These are phyloP conservation scores for Coleophora deauratella DNA, from an alignment of 2,888 invertebrate genomes.

Conservation along the genomic window DNA sequence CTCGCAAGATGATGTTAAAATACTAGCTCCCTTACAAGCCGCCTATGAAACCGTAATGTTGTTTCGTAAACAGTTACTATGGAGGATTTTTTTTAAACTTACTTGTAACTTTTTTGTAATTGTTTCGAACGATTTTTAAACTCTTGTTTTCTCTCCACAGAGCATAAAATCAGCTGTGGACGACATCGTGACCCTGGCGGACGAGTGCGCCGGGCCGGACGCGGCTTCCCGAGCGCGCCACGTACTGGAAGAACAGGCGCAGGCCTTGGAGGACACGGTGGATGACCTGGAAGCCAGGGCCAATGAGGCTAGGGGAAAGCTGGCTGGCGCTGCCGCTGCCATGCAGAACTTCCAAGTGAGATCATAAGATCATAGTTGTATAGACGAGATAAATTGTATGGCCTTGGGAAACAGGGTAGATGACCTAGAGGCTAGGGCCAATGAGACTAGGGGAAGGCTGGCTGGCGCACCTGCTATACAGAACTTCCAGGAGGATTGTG, in stretches of 20 bases:
- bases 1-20: no score
- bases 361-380: background rate
- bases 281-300: slow-evolving; percentile 84
- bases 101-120: no score
- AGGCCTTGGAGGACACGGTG: slow-evolving; percentile 82
- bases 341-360: slow-evolving; percentile 87
- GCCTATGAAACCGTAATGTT: no score
- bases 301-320: slow-evolving; percentile 83
- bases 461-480: slow-evolving; percentile 91
- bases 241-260: slow-evolving; percentile 83
- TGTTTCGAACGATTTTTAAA: no score
- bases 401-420: slow-evolving; percentile 85
- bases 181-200: slow-evolving; percentile 74
- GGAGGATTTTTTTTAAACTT: no score
- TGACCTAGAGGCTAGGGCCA: slow-evolving; percentile 83
- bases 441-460: slow-evolving; percentile 84
- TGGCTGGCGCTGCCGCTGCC: slow-evolving; percentile 90
- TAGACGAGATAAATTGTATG: no score
- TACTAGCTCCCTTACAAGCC: no score
- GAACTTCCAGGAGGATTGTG: slow-evolving; percentile 79
- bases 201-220: slow-evolving; percentile 81
- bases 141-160: no score
- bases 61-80: no score
- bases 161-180: slow-evolving; percentile 79
- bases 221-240: slow-evolving; percentile 84